These are phyloP conservation scores for Brienomyrus brachyistius DNA, from an alignment of 2,113 vertebrate species.

Conservation along the genomic window DNA sequence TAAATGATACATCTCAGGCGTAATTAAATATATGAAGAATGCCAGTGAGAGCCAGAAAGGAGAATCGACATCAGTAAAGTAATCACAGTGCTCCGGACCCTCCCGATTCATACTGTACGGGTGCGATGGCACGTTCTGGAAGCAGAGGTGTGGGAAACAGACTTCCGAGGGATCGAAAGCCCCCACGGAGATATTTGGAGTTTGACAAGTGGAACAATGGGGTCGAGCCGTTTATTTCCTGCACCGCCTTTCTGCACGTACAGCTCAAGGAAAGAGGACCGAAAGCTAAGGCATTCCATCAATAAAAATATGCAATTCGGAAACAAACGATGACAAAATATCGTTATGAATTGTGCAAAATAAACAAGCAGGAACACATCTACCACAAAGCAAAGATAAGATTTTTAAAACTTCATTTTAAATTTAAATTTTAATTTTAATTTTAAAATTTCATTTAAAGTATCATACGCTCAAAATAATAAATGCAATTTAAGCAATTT, in stretches of 20 bases:
- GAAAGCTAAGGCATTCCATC: not conserved
- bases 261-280: not conserved
- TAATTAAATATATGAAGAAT: not conserved
- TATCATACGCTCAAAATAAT: not conserved
- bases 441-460: not conserved
- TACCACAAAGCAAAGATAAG: not conserved
- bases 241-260: not conserved
- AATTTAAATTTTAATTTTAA: no score
- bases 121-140: not conserved
- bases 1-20: not conserved
- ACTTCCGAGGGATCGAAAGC: not conserved
- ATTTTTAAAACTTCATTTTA: no score
- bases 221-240: not conserved
- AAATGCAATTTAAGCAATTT: not conserved
- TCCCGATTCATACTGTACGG: not conserved
- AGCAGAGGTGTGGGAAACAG: conserved; percentile 3
- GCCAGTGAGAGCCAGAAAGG: not conserved
- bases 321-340: not conserved
- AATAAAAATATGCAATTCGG: not conserved
- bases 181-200: not conserved
- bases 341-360: not conserved
- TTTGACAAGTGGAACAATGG: not conserved
- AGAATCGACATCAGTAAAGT: not conserved
- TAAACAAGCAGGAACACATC: not conserved
- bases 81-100: no score